Conservation (phyloP, 2,113 vertebrate species). For the Eulemur macaco region DNA sequence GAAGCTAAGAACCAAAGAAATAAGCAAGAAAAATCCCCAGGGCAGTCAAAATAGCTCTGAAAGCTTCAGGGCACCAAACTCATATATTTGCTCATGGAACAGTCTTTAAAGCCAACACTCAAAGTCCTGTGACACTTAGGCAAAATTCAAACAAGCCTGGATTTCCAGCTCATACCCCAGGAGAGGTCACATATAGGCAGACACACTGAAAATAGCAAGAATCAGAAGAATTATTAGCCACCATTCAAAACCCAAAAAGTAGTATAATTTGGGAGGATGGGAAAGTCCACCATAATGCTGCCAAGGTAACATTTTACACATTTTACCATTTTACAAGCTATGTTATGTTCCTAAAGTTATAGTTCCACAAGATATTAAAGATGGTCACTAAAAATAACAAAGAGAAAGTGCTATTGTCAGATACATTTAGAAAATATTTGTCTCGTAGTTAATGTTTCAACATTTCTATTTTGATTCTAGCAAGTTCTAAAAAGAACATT, state of each 20-base stretch:
- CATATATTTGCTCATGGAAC: background rate
- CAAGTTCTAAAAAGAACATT: background rate
- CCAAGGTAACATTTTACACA: background rate
- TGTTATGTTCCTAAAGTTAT: background rate
- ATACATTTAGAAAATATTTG: background rate
- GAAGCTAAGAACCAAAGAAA: constrained; percentile 24
- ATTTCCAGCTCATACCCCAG: background rate
- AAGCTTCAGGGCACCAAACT: background rate
- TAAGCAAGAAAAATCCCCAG: background rate
- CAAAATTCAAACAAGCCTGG: background rate
- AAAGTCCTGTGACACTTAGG: background rate
- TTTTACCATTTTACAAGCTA: background rate
- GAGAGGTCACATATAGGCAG: background rate
- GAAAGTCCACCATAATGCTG: background rate
- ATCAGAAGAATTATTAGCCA: background rate
- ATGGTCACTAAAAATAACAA: background rate
- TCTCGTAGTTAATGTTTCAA: background rate
- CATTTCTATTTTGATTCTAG: constrained; percentile 3
- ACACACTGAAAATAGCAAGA: background rate
- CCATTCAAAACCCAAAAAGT: background rate
- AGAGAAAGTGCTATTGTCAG: too few relatives aligned
- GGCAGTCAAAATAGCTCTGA: background rate
- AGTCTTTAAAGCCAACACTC: background rate
- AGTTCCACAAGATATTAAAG: background rate
- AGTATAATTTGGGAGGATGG: background rate